Conservation (phyloP, 1,140 invertebrate genomes). For the Aphidius ervi region DNA sequence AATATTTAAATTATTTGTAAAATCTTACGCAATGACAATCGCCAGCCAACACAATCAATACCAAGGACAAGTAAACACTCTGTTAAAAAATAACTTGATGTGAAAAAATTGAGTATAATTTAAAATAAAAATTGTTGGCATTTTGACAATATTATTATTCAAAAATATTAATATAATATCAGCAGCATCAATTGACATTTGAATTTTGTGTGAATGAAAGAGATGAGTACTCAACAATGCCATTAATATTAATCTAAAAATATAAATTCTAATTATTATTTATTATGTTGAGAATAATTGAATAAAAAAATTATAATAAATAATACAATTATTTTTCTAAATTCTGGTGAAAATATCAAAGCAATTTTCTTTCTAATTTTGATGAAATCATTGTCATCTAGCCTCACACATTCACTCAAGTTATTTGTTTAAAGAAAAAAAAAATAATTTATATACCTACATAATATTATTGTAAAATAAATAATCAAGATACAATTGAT, state of each 20-base stretch:
- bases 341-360: conserved; percentile 19
- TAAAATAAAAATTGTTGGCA: conserved; percentile 26
- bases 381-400: conserved; percentile 23
- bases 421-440: conserved; percentile 20
- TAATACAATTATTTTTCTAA: conserved; percentile 22
- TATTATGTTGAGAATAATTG: too few relatives aligned
- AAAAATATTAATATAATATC: conserved; percentile 27
- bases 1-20: not conserved
- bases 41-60: conserved; percentile 31
- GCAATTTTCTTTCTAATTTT: conserved; percentile 26
- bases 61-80: conserved; percentile 30
- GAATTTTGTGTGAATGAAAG: conserved; percentile 15
- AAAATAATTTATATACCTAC: not conserved
- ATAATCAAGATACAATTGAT: not conserved
- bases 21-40: conserved; percentile 27
- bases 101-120: conserved; percentile 27
- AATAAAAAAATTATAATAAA: conserved; percentile 15
- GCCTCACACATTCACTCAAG: conserved; percentile 23
- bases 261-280: not conserved
- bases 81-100: conserved; percentile 31
- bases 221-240: conserved; percentile 32
- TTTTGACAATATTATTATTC: conserved; percentile 26
- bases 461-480: too few relatives aligned
- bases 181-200: conserved; percentile 12
- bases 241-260: conserved; percentile 28